A percentile compares a stretch with the other conserved stretches of the same genome.
phyloP scores from a whole-genome alignment of 2,888 invertebrate genomes.

The Pyrrhosoma nymphula region DNA sequence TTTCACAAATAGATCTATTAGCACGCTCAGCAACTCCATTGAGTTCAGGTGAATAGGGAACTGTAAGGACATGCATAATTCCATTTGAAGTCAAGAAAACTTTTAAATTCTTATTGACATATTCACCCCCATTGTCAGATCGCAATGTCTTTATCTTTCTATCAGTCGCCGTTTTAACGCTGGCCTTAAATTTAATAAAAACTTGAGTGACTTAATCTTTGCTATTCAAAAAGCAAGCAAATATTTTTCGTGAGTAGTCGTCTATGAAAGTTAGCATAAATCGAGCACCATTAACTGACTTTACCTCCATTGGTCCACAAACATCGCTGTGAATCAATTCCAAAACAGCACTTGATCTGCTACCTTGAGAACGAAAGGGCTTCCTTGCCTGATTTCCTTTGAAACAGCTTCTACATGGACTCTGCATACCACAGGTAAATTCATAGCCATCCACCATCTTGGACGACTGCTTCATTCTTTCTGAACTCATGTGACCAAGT shows the following conservation, averaged over 20 bases:
- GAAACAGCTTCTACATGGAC: conserved; percentile 70
- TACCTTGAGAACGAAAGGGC: background rate
- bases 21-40: conserved; percentile 74
- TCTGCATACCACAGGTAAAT: conserved; percentile 69
- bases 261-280: background rate
- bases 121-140: background rate
- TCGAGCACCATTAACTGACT: background rate
- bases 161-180: conserved; percentile 62
- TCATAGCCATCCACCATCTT: background rate
- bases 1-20: conserved; percentile 75
- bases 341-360: conserved; percentile 1
- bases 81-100: background rate
- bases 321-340: background rate
- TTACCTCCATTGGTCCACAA: background rate
- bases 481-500: conserved; percentile 73
- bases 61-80: background rate
- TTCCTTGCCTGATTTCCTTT: conserved; percentile 69
- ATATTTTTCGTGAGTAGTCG: background rate
- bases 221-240: background rate
- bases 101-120: conserved; percentile 1
- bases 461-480: conserved; percentile 70
- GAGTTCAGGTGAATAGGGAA: background rate
- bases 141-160: background rate
- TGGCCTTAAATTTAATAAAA: conserved; percentile 16
- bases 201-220: background rate